Base-by-base conservation (phyloP, 2,888 invertebrate species). In the Cistogaster globosa region DNA sequence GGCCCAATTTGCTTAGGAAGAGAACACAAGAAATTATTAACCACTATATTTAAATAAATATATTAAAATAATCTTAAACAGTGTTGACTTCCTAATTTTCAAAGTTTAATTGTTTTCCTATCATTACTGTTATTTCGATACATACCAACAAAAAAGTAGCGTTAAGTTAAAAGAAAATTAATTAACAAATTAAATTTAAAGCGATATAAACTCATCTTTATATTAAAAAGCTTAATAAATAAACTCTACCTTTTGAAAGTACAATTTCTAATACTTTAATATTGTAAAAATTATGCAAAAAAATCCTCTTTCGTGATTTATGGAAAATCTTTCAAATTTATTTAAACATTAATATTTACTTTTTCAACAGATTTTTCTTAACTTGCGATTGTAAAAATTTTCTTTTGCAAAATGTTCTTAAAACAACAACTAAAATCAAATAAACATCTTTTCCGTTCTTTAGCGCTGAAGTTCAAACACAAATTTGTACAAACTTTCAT, bases 271-370 rank as follows among this genome's bases (percentile, higher is more conserved):
- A 62, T 63, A 22, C 20, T 22, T 42, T 42, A 45, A 45, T 45
- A 16, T 5, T 48, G 45, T 48, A 48, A 48, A 48, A 14, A 5
- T 5, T 48, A 2, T 48, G 16, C 6, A n/a, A 48, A 48, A 48
- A 12, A n/a, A 16, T n/a, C 2, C 14, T 48, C 1, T n/a, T 48
- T 57, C 26, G 45, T 16, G 18, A 63, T 75, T 63, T 26, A 62
- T 62, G 32, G 16, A 75, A 68, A 81, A 69, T 81, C 69, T 75
- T 80, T 36, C 3, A 51, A 60, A 74, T 74, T 76, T 67, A 68
- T 72, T 67, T 18, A 1, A 77, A 68, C 53, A 36, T 16, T 74
- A 72, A 68, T 78, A 78, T 78, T 78, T 74, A 72, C 77, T 55
- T 45, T 65, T 48, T 36, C 38, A 62, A 67, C n/a, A 62, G 62